Conservation (phyloP, 2,113 vertebrate species). For the Dinomys branickii region DNA sequence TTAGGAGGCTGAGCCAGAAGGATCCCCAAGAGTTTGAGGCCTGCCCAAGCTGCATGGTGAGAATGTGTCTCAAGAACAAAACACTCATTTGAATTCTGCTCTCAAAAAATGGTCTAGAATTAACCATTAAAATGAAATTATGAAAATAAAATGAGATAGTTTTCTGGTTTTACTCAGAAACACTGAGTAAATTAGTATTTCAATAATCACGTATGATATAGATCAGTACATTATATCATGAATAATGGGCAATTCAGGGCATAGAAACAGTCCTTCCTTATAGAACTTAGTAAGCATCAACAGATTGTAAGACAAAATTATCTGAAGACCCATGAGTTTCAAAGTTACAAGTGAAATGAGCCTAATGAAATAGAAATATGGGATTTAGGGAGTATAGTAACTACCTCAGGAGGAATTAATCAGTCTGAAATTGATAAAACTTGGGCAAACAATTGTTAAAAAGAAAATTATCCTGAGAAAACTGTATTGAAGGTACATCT, state of each 20-base stretch:
- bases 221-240: neutral
- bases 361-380: neutral
- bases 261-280: neutral
- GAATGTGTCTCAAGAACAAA: neutral
- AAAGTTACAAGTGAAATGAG: neutral
- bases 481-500: neutral
- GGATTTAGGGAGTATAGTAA: neutral
- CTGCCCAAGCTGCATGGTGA: neutral
- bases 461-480: neutral
- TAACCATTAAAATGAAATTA: neutral
- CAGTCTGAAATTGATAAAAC: neutral
- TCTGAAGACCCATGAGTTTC: neutral
- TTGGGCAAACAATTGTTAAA: neutral
- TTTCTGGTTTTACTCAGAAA: neutral
- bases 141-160: neutral
- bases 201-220: neutral
- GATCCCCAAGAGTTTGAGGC: neutral
- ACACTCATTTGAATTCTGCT: neutral
- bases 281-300: neutral
- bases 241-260: neutral
- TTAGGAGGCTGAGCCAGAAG: neutral
- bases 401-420: neutral
- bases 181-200: neutral
- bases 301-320: neutral
- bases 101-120: neutral